Conservation (phyloP, 2,888 invertebrate genomes). For the Drosophila demipolita region DNA sequence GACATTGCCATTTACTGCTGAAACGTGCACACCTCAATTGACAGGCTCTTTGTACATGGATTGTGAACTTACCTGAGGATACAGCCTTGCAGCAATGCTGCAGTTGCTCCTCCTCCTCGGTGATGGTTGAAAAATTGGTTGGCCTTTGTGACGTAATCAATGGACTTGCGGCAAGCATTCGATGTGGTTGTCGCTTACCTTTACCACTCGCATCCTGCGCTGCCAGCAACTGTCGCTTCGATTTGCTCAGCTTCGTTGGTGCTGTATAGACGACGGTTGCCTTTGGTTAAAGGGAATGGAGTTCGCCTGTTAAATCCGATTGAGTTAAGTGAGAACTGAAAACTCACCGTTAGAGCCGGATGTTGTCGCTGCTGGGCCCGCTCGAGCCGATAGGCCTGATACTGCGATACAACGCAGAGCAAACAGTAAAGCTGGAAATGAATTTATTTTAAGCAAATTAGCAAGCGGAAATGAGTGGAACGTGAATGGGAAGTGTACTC, state of each 20-base stretch:
- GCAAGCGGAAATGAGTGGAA: not conserved
- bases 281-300: conserved; percentile 22
- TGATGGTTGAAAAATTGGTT: conserved; percentile 74
- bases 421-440: conserved; percentile 90
- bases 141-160: conserved; percentile 71
- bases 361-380: conserved; percentile 83
- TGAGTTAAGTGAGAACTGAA: not conserved
- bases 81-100: conserved; percentile 47
- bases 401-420: conserved; percentile 94
- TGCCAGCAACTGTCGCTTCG: conserved; percentile 48
- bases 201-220: conserved; percentile 17
- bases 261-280: conserved; percentile 61
- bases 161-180: conserved; percentile 61
- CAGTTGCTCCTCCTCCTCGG: conserved; percentile 69
- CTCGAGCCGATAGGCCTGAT: conserved; percentile 90
- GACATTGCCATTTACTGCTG: conserved; percentile 41
- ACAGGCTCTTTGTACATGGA: conserved; percentile 1
- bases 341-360: conserved; percentile 87
- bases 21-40: conserved; percentile 3
- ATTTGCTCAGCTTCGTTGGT: conserved; percentile 57
- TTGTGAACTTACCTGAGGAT: conserved; percentile 28
- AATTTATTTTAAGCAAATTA: conserved; percentile 9
- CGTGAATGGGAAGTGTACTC: conserved; percentile 83
- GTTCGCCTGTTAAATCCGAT: too few relatives aligned
- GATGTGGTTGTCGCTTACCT: conserved; percentile 58